Percentiles rank a stretch among this genome's conserved stretches.
Evolutionary conservation across 2,797 vertebrate species (phyloP).

Genomic region (Fringilla coelebs): DNA sequence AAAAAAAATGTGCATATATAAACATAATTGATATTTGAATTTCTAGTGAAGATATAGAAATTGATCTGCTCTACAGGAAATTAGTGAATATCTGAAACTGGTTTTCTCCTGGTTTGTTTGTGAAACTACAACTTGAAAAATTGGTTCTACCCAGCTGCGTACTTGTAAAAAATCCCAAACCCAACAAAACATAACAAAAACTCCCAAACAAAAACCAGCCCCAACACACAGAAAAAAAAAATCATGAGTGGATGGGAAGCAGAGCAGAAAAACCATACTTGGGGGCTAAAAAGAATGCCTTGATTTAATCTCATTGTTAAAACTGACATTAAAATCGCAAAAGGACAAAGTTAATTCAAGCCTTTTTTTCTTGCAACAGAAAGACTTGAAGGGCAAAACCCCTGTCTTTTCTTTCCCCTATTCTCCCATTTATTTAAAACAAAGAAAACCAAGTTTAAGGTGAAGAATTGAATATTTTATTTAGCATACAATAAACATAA

Average conservation of each 20-base stretch:
- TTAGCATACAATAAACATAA: neutral
- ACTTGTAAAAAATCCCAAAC: neutral
- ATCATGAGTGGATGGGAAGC: neutral
- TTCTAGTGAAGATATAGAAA: neutral
- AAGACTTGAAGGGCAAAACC: neutral
- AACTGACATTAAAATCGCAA: neutral
- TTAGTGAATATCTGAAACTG: neutral
- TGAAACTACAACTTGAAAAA: neutral
- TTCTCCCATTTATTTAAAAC: neutral
- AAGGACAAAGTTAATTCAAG: neutral
- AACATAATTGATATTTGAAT: neutral
- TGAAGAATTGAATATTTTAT: neutral
- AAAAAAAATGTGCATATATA: neutral
- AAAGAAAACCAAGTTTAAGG: neutral
- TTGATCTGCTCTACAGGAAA: neutral
- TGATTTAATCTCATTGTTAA: neutral
- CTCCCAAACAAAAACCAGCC: rapidly evolving
- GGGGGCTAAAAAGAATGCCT: neutral
- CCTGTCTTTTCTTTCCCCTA: neutral
- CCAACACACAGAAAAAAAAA: neutral
- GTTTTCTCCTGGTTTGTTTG: neutral
- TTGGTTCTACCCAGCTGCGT: neutral
- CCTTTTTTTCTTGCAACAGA: neutral
- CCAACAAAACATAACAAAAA: neutral
- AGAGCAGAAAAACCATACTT: neutral